Conservation (phyloP, 2,888 invertebrate genomes). For the Trilocha varians region DNA sequence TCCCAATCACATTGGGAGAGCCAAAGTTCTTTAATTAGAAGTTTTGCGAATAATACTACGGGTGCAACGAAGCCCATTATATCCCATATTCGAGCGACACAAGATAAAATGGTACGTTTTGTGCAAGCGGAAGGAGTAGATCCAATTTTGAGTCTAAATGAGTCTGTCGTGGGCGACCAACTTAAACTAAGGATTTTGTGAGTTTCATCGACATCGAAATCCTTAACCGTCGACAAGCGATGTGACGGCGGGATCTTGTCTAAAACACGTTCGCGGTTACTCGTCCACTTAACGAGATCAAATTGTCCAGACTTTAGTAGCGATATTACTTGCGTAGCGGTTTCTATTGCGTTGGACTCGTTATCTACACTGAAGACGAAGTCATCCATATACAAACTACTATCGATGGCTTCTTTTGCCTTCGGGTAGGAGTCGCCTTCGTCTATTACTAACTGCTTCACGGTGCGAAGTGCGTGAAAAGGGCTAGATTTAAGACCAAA, state of each 20-base stretch:
- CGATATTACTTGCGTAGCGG: not conserved
- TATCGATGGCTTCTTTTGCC: not conserved
- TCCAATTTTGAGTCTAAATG: not conserved
- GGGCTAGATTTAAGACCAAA: slow-evolving; percentile 12
- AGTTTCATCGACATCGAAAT: slow-evolving; percentile 3
- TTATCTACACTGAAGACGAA: not conserved
- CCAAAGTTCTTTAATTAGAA: slow-evolving; percentile 9
- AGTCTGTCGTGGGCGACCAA: slow-evolving; percentile 1
- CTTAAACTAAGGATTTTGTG: slow-evolving; percentile 2
- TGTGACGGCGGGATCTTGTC: slow-evolving; percentile 6
- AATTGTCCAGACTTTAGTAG: slow-evolving; percentile 6
- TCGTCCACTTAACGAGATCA: slow-evolving; percentile 10
- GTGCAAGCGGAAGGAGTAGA: slow-evolving; percentile 5
- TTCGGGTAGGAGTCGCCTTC: not conserved
- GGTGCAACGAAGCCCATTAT: slow-evolving; percentile 11
- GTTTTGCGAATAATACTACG: slow-evolving; percentile 10
- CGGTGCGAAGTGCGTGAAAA: not conserved
- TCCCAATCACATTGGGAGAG: slow-evolving; percentile 8
- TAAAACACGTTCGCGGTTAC: slow-evolving; percentile 4
- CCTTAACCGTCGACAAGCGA: slow-evolving; percentile 2
- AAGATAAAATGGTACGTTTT: slow-evolving; percentile 13
- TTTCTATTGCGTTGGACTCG: not conserved
- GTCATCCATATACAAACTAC: not conserved
- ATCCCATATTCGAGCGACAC: slow-evolving; percentile 4
- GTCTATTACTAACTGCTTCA: not conserved